Evolutionary conservation across 2,888 invertebrate genomes (phyloP).

Genomic region (Epistrophella euchroma): DNA sequence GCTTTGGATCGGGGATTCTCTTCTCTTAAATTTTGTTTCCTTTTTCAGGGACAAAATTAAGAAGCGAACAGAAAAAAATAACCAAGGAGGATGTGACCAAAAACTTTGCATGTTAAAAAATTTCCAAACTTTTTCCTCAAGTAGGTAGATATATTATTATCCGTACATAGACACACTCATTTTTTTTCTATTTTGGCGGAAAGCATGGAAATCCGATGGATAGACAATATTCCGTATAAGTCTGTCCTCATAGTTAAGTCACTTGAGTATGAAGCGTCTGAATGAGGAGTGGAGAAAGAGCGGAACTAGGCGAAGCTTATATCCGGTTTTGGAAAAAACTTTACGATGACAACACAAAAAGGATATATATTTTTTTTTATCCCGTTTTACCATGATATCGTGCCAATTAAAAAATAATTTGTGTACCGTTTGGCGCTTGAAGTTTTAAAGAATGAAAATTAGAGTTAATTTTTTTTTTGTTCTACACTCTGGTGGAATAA

Average conservation of each 20-base stretch:
- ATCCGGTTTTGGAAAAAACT: constrained; percentile 69
- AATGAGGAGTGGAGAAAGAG: background rate
- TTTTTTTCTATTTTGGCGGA: constrained; percentile 50
- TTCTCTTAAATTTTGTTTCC: constrained; percentile 44
- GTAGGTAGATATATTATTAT: constrained; percentile 5
- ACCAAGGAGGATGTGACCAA: constrained; percentile 60
- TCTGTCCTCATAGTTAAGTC: constrained; percentile 18
- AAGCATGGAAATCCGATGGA: constrained; percentile 62
- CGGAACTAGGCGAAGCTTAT: constrained; percentile 73
- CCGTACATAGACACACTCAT: background rate
- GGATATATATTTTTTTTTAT: constrained; percentile 3
- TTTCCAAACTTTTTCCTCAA: constrained; percentile 56
- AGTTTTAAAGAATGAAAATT: constrained; percentile 52
- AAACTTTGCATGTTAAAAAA: constrained; percentile 75
- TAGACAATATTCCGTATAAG: constrained; percentile 57
- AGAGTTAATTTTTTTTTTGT: constrained; percentile 28
- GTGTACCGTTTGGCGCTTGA: constrained; percentile 65
- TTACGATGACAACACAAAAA: constrained; percentile 66
- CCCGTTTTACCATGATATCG: constrained; percentile 57
- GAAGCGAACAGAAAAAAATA: constrained; percentile 4
- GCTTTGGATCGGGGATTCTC: constrained; percentile 1
- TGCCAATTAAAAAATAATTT: constrained; percentile 76
- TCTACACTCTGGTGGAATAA: constrained; percentile 33
- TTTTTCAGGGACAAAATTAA: constrained; percentile 56
- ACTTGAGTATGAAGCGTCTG: constrained; percentile 38